Evolutionary conservation across 2,113 vertebrate species (phyloP).

Genomic region (Saimiri boliviensis): DNA sequence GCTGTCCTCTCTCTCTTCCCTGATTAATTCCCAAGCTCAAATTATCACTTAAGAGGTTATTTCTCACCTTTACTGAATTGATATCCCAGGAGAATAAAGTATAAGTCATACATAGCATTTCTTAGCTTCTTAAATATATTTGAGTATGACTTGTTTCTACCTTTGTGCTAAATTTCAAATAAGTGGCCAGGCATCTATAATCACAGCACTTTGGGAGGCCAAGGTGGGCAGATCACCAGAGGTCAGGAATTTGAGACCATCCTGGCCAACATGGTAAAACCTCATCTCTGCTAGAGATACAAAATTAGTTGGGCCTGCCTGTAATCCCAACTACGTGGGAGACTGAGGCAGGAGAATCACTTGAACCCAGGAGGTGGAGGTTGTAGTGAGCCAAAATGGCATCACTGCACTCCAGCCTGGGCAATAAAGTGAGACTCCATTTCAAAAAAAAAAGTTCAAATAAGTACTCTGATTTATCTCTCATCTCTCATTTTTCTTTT

Average conservation of each 20-base stretch:
- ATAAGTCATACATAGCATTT: neutral
- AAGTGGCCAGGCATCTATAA: neutral
- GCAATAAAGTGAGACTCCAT: no score
- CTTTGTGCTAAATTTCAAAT: neutral
- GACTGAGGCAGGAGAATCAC: no score
- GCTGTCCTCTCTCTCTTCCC: neutral
- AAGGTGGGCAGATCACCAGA: no score
- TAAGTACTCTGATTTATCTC: neutral
- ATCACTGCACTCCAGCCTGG: no score
- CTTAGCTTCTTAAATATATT: neutral
- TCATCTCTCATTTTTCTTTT: neutral
- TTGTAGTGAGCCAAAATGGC: no score
- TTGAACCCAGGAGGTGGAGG: no score
- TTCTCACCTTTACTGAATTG: neutral
- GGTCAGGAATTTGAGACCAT: no score
- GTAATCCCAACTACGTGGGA: no score
- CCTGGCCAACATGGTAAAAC: no score
- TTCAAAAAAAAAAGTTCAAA: neutral
- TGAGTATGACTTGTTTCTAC: neutral
- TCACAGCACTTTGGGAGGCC: no score
- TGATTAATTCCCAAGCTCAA: neutral
- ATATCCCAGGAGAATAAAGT: neutral
- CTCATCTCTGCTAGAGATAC: no score
- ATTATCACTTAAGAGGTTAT: neutral
- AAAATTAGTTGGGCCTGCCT: no score